Evolutionary conservation across 2,888 invertebrate species (phyloP), one percentile per base, ranked within the genome.

Genomic region (Pristionchus fissidentatus): DNA sequence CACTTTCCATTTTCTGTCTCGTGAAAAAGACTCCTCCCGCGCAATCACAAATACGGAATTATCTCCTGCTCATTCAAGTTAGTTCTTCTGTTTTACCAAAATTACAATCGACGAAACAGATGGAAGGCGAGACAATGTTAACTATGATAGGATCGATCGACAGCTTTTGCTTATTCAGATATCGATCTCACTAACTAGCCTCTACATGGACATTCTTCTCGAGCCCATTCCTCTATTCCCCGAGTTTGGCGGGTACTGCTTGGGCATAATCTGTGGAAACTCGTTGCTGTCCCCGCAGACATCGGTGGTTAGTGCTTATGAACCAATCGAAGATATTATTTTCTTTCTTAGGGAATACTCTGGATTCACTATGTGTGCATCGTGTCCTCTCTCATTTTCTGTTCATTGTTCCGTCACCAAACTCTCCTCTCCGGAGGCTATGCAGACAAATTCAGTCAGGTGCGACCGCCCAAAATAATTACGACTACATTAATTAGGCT

Each of bases 31-130:
- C 66, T 4, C 66, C 66, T 1, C 38, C 66, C 0, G 8, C 35
- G 35, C 66, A 66, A 66, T 19, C 66, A 41, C 35, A 66, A 41
- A 66, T 66, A 4, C 66, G 66, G 19, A 66, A 66, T 22, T 66
- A 66, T 41, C 38, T 66, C 0, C 35, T 66, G 8, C 35, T 66
- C 38, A 66, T n/a, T 7, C 66, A 66, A 41, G 66, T 41, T 55
- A 22, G 22, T 55, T 55, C n/a, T 26, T 26, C 0, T 26, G 29
- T 22, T 57, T 26, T 26, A 22, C 26, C n/a, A n/a, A n/a, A n/a
- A n/a, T n/a, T n/a, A n/a, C n/a, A n/a, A n/a, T n/a, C n/a, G n/a
- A n/a, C n/a, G n/a, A n/a, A n/a, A n/a, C n/a, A n/a, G n/a, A n/a
- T n/a, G n/a, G n/a, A n/a, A n/a, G n/a, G n/a, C 57, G 15, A 26